Evolutionary conservation across 2,113 vertebrate species (phyloP).

Genomic region (Pleuronectes platessa): DNA sequence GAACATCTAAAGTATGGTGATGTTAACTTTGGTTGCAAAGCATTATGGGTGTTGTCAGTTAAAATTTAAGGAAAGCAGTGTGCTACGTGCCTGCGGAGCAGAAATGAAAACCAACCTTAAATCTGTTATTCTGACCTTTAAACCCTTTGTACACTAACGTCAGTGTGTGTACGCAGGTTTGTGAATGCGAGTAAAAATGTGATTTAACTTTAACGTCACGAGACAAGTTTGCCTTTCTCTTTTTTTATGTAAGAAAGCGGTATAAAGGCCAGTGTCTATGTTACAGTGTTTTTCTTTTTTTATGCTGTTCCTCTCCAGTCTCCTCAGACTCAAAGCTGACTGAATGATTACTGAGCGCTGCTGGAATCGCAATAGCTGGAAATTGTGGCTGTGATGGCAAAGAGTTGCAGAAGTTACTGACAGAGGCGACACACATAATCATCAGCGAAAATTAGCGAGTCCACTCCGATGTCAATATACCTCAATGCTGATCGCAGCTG

Average conservation of each 20-base stretch:
- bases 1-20: not conserved
- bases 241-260: not conserved
- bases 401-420: not conserved
- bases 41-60: slow-evolving; percentile 11
- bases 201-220: not conserved
- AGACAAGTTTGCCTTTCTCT: not conserved
- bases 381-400: not conserved
- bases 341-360: not conserved
- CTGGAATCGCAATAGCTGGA: not conserved
- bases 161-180: not conserved
- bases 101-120: slow-evolving; percentile 16
- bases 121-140: not conserved
- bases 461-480: not conserved
- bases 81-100: slow-evolving; percentile 13
- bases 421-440: not conserved
- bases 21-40: slow-evolving; percentile 10
- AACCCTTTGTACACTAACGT: not conserved
- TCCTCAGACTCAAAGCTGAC: not conserved
- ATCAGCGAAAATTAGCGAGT: not conserved
- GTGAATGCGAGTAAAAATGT: not conserved
- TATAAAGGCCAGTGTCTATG: not conserved
- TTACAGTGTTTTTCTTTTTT: not conserved
- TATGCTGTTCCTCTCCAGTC: not conserved
- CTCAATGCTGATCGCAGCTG: not conserved
- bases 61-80: not conserved